Conservation (phyloP, 1,140 invertebrate genomes). For the Episyrphus balteatus region DNA sequence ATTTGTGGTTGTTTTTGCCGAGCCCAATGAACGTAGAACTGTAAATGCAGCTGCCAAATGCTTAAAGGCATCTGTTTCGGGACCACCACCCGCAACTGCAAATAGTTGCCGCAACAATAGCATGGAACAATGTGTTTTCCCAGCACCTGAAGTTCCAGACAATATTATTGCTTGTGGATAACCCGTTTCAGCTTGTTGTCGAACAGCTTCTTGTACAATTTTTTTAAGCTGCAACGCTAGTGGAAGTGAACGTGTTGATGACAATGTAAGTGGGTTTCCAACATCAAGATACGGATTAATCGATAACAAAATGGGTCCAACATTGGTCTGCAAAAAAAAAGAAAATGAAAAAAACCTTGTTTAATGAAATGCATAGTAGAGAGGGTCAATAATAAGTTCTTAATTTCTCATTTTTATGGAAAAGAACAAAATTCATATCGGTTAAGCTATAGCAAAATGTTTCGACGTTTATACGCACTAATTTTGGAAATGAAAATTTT, state of each 20-base stretch:
- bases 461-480: too few relatives aligned
- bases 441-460: too few relatives aligned
- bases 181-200: slow-evolving; percentile 85
- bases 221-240: slow-evolving; percentile 66
- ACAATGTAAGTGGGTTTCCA: slow-evolving; percentile 75
- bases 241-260: slow-evolving; percentile 62
- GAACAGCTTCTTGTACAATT: slow-evolving; percentile 82
- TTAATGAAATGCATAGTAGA: too few relatives aligned
- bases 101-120: slow-evolving; percentile 79
- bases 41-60: slow-evolving; percentile 90
- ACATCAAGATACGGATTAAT: slow-evolving; percentile 81
- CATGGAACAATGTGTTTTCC: slow-evolving; percentile 91
- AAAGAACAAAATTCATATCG: too few relatives aligned
- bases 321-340: slow-evolving; percentile 61
- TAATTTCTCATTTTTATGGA: too few relatives aligned
- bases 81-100: slow-evolving; percentile 84
- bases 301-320: slow-evolving; percentile 80
- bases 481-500: too few relatives aligned
- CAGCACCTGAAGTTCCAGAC: slow-evolving; percentile 84
- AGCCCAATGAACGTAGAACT: slow-evolving; percentile 79
- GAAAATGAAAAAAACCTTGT: not conserved
- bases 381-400: too few relatives aligned
- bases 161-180: slow-evolving; percentile 91
- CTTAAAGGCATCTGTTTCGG: slow-evolving; percentile 93
- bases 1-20: slow-evolving; percentile 80